These are phyloP conservation scores for Microtus pennsylvanicus DNA, from an alignment of 2,113 vertebrate species.

Conservation along the genomic window DNA sequence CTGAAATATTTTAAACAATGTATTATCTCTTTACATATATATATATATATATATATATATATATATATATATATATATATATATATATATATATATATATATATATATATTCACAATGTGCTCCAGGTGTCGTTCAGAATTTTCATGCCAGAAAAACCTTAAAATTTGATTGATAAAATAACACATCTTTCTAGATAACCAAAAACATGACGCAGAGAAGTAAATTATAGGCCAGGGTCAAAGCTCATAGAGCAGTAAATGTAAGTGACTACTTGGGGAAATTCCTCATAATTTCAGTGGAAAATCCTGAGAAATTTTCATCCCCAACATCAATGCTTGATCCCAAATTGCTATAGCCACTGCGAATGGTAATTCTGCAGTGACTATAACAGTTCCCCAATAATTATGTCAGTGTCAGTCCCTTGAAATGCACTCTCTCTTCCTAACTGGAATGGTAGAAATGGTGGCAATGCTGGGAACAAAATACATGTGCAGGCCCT, in stretches of 20 bases:
- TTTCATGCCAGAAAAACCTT: neutral
- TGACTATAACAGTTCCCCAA: neutral
- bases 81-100: too few relatives aligned
- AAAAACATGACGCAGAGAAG: neutral
- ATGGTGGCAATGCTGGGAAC: slow-evolving; percentile 5
- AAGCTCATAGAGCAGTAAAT: slow-evolving; percentile 62
- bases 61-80: too few relatives aligned
- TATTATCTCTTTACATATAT: too few relatives aligned
- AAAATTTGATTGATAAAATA: slow-evolving; percentile 12
- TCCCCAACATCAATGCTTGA: neutral
- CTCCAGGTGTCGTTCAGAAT: slow-evolving; percentile 29
- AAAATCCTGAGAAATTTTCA: slow-evolving; percentile 47
- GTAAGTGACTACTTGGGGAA: slow-evolving; percentile 71
- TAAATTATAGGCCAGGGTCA: slow-evolving; percentile 25
- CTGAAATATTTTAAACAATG: slow-evolving; percentile 63
- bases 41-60: too few relatives aligned
- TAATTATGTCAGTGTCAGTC: slow-evolving; percentile 43
- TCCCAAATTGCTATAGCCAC: neutral
- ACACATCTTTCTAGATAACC: slow-evolving; percentile 22
- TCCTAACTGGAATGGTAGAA: slow-evolving; percentile 34
- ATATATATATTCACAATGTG: slow-evolving; percentile 66
- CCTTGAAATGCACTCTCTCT: slow-evolving; percentile 4
- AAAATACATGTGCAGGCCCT: neutral
- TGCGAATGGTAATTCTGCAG: slow-evolving; percentile 28
- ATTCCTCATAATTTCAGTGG: slow-evolving; percentile 57